These are phyloP conservation scores for Buteo buteo DNA, from an alignment of 2,113 vertebrate genomes.

Conservation along the genomic window DNA sequence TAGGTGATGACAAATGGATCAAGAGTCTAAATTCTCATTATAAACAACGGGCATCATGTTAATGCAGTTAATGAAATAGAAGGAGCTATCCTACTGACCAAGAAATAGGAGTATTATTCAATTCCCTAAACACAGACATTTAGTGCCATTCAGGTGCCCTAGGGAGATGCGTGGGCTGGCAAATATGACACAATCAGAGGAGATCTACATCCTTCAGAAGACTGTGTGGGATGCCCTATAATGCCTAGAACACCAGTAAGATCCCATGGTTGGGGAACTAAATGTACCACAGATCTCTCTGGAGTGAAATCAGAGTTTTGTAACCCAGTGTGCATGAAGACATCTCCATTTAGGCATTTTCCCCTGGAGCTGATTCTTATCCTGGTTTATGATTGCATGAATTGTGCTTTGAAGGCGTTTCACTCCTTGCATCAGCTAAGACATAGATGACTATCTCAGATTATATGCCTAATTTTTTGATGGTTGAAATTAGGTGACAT, in stretches of 20 bases:
- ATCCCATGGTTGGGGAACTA: background rate
- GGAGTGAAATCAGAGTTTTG: background rate
- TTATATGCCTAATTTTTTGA: slow-evolving; percentile 15
- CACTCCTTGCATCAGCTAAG: background rate
- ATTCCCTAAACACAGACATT: background rate
- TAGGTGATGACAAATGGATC: background rate
- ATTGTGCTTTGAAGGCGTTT: background rate
- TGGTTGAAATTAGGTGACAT: background rate
- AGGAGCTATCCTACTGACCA: background rate
- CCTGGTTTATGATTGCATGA: background rate
- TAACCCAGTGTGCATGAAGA: background rate
- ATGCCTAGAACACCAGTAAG: background rate
- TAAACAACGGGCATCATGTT: background rate
- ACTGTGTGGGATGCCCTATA: background rate
- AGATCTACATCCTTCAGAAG: background rate
- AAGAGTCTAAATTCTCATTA: background rate
- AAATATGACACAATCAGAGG: background rate
- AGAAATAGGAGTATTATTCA: background rate
- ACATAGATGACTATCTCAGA: background rate
- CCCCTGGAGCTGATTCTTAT: background rate
- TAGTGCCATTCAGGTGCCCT: background rate
- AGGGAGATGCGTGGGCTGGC: rapidly evolving
- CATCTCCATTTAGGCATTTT: background rate
- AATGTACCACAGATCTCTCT: background rate
- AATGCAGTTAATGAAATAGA: background rate